Evolutionary conservation across 2,113 vertebrate species (phyloP), one percentile per base, ranked within the genome.

Genomic region (Chamaea fasciata): DNA sequence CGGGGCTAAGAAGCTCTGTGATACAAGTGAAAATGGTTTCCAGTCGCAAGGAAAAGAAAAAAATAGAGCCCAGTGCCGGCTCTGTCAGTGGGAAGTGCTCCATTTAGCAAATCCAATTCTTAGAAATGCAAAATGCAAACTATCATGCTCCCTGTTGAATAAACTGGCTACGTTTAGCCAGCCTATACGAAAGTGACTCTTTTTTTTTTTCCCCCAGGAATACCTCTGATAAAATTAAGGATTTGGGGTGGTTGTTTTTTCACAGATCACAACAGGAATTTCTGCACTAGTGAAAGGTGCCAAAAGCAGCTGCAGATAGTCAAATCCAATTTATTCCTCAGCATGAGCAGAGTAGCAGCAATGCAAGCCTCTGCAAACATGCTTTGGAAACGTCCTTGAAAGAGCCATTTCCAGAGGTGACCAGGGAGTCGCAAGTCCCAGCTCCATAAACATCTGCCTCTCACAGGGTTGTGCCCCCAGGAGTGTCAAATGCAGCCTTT

Each of bases 291-390:
- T 64, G 85, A 88, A 93, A 95, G 87, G 85, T 95, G 92, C 92
- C 95, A 93, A 94, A 94, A 94, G 90, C 94, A 93, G 85, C 90
- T 93, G 93, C 79, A 90, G 85, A 92, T 18, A 94, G 82, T 90
- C 92, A 93, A 90, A 90, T 75, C 79, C 95, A 87, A 79, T 94
- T 94, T 96, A 94, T 92, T 85, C 89, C 93, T 78, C 67, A 91
- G 93, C 78, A 92, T 59, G 90, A 95, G 11, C 57, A 50, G 59
- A 7, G 6, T 1, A 79, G 92, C 89, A 94, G 89, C 77, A 78
- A 87, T 46, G 87, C 87, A 87, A 87, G 50, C 63, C 50, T 91
- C 67, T 71, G 49, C 90, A 94, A 92, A 90, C 78, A 60, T 9
- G 67, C 62, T 60, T 79, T 44, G 24, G 60, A 91, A 79, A 69